phyloP scores from a whole-genome alignment of 2,113 vertebrate species.

The Coracopsis vasa region DNA sequence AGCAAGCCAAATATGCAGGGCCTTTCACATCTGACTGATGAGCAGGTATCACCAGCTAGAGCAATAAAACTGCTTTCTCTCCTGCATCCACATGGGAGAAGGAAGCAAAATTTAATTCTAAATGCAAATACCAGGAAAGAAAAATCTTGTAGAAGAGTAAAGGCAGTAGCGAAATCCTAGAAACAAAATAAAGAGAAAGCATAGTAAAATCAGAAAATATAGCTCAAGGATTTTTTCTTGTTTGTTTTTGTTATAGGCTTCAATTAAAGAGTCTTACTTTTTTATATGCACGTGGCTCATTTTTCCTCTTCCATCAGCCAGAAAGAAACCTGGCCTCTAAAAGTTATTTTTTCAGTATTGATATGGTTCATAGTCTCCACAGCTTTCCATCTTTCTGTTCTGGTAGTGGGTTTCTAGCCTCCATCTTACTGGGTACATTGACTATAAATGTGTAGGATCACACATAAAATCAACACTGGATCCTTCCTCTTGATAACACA shows the following conservation, averaged over 20 bases:
- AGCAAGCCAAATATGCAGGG: constrained; percentile 16
- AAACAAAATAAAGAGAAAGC: background rate
- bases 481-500: background rate
- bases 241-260: background rate
- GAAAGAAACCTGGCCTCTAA: background rate
- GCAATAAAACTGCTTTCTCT: constrained; percentile 47
- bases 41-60: background rate
- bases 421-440: background rate
- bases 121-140: constrained; percentile 6
- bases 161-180: constrained; percentile 1
- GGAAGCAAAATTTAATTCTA: constrained; percentile 20
- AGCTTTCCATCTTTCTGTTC: background rate
- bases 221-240: background rate
- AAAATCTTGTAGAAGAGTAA: background rate
- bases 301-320: background rate
- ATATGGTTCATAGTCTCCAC: background rate
- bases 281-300: background rate
- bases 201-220: background rate
- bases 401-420: background rate
- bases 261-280: background rate
- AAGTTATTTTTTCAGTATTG: background rate
- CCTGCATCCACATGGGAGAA: background rate
- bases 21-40: constrained; percentile 7
- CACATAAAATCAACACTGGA: background rate
- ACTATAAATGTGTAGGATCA: background rate